phyloP scores from a whole-genome alignment of 2,797 vertebrate genomes.

The Pseudochromis fuscus region DNA sequence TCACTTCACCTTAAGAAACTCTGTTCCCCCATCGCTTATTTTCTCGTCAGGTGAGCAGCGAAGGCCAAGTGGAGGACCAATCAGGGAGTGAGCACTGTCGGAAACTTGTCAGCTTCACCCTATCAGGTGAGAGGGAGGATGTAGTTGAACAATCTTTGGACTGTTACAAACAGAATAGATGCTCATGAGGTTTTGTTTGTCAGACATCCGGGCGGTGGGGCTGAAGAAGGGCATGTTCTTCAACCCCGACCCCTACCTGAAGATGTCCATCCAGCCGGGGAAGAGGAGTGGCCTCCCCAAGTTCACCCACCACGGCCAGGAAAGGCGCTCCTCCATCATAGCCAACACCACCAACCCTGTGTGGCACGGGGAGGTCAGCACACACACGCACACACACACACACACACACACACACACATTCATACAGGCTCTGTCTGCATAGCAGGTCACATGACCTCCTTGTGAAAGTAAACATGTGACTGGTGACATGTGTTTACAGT shows the following conservation, averaged over 20 bases:
- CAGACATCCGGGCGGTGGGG: conserved; percentile 93
- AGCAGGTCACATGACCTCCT: too few relatives aligned
- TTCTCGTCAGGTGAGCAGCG: conserved; percentile 83
- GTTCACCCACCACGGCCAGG: conserved; percentile 96
- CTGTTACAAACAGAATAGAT: neutral
- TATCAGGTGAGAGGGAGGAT: conserved; percentile 86
- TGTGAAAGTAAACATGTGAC: too few relatives aligned
- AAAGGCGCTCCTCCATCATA: conserved; percentile 93
- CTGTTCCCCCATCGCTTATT: conserved; percentile 11
- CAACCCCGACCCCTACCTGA: conserved; percentile 97
- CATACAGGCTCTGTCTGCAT: too few relatives aligned
- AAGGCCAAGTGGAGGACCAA: conserved; percentile 88
- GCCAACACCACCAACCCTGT: conserved; percentile 95
- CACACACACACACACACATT: too few relatives aligned
- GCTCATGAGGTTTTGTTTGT: conserved; percentile 1
- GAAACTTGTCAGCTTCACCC: conserved; percentile 94
- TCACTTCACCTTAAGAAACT: neutral
- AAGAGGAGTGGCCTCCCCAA: conserved; percentile 94
- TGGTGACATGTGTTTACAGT: too few relatives aligned
- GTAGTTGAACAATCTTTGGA: neutral
- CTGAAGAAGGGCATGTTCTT: conserved; percentile 99
- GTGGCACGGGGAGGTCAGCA: conserved; percentile 94
- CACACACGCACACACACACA: conserved; percentile 3
- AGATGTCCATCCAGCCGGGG: conserved; percentile 97
- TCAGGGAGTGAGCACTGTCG: conserved; percentile 88